Evolutionary conservation across 2,797 vertebrate species (phyloP).

Genomic region (Morelia viridis): DNA sequence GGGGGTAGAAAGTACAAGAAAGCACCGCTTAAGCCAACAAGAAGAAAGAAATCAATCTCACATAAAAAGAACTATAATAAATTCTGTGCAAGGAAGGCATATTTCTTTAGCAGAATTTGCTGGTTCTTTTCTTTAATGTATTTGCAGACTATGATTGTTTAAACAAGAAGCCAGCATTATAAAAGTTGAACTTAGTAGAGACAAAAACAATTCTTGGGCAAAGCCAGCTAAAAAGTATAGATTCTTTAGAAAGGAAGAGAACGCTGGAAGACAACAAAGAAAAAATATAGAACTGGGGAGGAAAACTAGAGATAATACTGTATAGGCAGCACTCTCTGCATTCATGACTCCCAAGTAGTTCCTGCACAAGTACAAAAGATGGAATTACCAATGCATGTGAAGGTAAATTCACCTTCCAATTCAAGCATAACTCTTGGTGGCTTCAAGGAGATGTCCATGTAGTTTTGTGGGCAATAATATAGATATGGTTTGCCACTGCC

Average conservation of each 20-base stretch:
- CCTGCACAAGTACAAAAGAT: not conserved
- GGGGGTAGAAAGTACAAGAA: not conserved
- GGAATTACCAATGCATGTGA: not conserved
- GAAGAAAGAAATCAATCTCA: not conserved
- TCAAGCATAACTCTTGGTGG: not conserved
- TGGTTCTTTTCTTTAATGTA: slow-evolving; percentile 13
- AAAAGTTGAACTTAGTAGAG: slow-evolving; percentile 37
- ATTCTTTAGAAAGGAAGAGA: not conserved
- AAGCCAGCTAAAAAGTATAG: not conserved
- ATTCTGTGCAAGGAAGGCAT: not conserved
- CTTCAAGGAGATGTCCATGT: not conserved
- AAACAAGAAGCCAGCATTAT: slow-evolving; percentile 44
- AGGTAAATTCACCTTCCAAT: not conserved
- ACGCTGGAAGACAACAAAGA: not conserved
- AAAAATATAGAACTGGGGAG: not conserved
- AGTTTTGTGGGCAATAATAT: not conserved
- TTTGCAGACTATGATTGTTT: slow-evolving; percentile 46
- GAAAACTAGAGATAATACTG: not conserved
- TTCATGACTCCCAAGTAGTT: not conserved
- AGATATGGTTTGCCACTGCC: not conserved
- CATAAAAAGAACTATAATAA: not conserved
- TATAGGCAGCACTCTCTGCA: not conserved
- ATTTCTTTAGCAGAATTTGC: not conserved
- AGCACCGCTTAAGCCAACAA: not conserved
- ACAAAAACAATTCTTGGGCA: not conserved